Evolutionary conservation across 2,888 invertebrate genomes (phyloP).

Genomic region (Perdita meconis): DNA sequence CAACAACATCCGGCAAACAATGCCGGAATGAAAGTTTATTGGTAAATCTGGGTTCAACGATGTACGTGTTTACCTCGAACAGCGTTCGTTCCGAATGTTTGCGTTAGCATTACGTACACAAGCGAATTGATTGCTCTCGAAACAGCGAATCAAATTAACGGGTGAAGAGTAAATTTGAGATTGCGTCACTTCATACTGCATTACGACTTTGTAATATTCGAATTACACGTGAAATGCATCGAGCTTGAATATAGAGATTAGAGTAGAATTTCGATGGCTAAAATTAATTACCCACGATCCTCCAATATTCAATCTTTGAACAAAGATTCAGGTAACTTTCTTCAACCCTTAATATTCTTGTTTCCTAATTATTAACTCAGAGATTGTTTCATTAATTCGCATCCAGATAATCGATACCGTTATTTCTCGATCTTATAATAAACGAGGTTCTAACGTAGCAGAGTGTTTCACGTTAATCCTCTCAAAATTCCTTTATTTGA

Average conservation of each 20-base stretch:
- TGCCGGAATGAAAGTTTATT: slow-evolving; percentile 45
- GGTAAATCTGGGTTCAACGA: slow-evolving; percentile 25
- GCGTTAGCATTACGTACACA: slow-evolving; percentile 22
- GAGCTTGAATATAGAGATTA: neutral
- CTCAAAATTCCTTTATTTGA: slow-evolving; percentile 21
- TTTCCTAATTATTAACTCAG: no score
- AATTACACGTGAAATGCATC: slow-evolving; percentile 1
- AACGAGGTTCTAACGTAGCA: neutral
- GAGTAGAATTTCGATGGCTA: no score
- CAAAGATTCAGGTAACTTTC: no score
- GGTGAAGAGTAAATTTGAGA: slow-evolving; percentile 41
- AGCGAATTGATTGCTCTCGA: neutral
- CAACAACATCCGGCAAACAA: slow-evolving; percentile 36
- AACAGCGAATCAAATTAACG: slow-evolving; percentile 39
- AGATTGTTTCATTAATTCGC: no score
- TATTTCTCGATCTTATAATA: no score
- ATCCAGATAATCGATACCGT: no score
- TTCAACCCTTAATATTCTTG: no score
- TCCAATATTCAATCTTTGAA: no score
- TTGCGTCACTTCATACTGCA: neutral
- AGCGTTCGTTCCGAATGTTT: slow-evolving; percentile 44
- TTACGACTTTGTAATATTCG: slow-evolving; percentile 15
- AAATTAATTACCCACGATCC: no score
- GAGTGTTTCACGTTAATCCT: neutral
- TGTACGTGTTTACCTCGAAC: slow-evolving; percentile 34